Evolutionary conservation across 2,888 invertebrate genomes (phyloP), one percentile per base, ranked within the genome.

Genomic region (Tachina lurida): DNA sequence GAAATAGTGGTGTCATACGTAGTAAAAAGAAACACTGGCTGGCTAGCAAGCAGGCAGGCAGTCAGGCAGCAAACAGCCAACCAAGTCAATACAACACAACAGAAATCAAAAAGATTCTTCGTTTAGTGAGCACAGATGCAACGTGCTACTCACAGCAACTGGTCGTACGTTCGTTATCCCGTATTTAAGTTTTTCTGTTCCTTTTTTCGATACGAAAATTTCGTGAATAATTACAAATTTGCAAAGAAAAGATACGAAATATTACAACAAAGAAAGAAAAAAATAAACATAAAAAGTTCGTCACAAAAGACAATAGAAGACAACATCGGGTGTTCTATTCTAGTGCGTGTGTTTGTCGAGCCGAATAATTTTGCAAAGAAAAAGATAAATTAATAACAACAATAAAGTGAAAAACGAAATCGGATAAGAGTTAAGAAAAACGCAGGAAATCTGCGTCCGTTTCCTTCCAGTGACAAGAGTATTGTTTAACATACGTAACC

Each of bases 101-200:
- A 89, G 88, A 89, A 89, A 89, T 89, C 89, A 90, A 89, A 90
- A 90, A 89, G 89, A 89, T 87, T 87, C 87, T 87, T 86, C 79
- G 86, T 86, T 86, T 83, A 83, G 84, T 87, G 88, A 89, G 87
- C 88, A 89, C 90, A 90, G 90, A 90, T 90, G 90, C 90, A 90
- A 89, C 89, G 90, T 89, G 90, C 89, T 89, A 88, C 88, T 89
- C 89, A 86, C 88, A 89, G 89, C 89, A 90, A 90, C 89, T 89
- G 88, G 90, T 90, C 89, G 90, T 87, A 86, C 87, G 86, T 87
- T 86, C 87, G 80, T 86, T 86, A 84, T 84, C 76, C 77, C 77
- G 86, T 68, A 65, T 58, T 62, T 31, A 31, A 31, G 31, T 62
- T 67, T 77, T 17, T 13, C 13, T 56, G 10, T 31, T 31, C 10